Evolutionary conservation across 2,888 invertebrate species (phyloP), one percentile per base, ranked within the genome.

Genomic region (Clanis bilineata): DNA sequence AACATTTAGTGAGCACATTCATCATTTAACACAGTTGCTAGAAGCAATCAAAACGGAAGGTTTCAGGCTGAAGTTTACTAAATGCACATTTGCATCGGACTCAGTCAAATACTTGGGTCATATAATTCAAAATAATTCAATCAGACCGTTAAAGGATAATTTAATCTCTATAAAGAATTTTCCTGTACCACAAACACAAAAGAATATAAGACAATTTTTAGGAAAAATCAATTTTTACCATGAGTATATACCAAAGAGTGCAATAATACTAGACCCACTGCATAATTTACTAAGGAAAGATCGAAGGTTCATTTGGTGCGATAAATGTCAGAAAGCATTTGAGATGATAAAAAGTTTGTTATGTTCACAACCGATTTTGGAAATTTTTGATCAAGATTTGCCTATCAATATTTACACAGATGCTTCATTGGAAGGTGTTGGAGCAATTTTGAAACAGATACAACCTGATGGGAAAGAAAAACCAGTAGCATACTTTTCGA

Each of bases 1-100:
- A 43, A 57, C 56, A 0, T 57, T 57, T 25, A 0, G 15, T n/a
- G 36, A 62, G 1, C 59, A 62, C 21, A 59, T 62, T 21, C 58
- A 32, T 12, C 61, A 61, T 41, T 51, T 62, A 57, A 41, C 44
- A 55, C 5, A n/a, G 38, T 45, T 64, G 22, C 54, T 67, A 21
- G 62, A 68, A 61, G 66, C 65, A 45, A 68, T 69, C 15, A 21
- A 9, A 65, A 68, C 12, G 10, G 71, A 74, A 64, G 71, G 71
- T 12, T 66, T 71, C 41, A 65, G 67, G 60, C 41, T 72, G 25
- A 71, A 73, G 64, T 74, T 68, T 36, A 43, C 44, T 15, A 60
- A 62, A 60, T 64, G 54, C 38, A 60, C 5, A 15, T 66, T 44
- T 3, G 44, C 44, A 12, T 2, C 9, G 10, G 22, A 10, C 10